Evolutionary conservation across 64 coral and sea anemone species (phyloP).

Genomic region (Dendronephthya gigantea): DNA sequence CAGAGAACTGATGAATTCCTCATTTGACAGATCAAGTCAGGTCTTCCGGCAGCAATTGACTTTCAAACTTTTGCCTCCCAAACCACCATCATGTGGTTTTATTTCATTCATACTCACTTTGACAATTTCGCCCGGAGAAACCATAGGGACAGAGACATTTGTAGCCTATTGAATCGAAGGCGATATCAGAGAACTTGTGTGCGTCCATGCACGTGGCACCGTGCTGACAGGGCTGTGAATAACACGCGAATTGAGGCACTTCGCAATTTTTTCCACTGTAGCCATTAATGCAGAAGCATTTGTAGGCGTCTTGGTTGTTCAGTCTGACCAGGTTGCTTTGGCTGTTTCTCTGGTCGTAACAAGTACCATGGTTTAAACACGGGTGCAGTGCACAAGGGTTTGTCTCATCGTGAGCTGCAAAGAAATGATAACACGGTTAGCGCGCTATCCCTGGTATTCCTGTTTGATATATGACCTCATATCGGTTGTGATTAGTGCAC

Average conservation of each 20-base stretch:
- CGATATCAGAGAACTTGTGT: constrained; percentile 70
- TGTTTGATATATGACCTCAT: too few species aligned
- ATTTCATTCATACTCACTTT: constrained; percentile 39
- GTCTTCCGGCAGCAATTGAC: too few species aligned
- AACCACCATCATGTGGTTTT: not conserved
- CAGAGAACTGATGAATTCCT: too few species aligned
- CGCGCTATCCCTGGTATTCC: too few species aligned
- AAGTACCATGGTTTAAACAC: not conserved
- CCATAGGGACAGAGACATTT: constrained; percentile 69
- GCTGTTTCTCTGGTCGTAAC: constrained; percentile 2
- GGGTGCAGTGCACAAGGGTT: not conserved
- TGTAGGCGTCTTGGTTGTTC: not conserved
- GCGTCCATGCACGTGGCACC: constrained; percentile 83
- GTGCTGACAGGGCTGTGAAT: constrained; percentile 62
- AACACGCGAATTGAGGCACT: constrained; percentile 40
- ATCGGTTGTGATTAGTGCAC: too few species aligned
- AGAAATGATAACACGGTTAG: not conserved
- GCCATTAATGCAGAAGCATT: not conserved
- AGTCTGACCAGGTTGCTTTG: not conserved
- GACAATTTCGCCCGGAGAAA: constrained; percentile 62
- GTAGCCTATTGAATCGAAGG: constrained; percentile 63
- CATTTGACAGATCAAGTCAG: too few species aligned
- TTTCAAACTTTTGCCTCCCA: too few species aligned
- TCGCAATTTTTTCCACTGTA: not conserved
- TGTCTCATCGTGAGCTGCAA: not conserved